Conservation (phyloP, 2,888 invertebrate species). For the Agelastica alni region DNA sequence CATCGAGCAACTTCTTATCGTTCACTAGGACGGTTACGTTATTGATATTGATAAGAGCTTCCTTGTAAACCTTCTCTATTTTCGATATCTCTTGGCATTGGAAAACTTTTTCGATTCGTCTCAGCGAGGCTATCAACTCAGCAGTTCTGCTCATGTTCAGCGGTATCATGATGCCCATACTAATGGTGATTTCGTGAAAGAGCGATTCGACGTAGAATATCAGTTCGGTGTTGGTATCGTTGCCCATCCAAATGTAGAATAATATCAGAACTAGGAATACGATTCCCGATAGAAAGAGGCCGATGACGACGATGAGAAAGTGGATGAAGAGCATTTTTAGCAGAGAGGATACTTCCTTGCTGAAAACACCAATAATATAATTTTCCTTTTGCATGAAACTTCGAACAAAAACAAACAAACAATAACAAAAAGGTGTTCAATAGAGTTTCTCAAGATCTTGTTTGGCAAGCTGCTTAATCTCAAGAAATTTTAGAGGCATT, state of each 20-base stretch:
- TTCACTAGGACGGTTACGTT: constrained; percentile 29
- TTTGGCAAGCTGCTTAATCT: too few relatives aligned
- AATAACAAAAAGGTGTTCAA: too few relatives aligned
- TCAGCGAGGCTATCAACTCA: constrained; percentile 34
- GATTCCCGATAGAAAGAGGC: constrained; percentile 37
- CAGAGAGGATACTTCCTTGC: constrained; percentile 34
- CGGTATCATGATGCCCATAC: constrained; percentile 35
- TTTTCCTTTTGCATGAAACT: too few relatives aligned
- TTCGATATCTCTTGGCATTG: constrained; percentile 28
- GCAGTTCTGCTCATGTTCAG: constrained; percentile 32
- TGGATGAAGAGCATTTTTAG: constrained; percentile 36
- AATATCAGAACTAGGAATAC: constrained; percentile 35
- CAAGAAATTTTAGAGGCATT: too few relatives aligned
- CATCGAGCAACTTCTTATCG: constrained; percentile 49
- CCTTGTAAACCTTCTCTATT: constrained; percentile 12
- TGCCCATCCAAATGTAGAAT: constrained; percentile 35
- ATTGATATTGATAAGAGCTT: constrained; percentile 23
- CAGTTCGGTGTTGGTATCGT: constrained; percentile 36
- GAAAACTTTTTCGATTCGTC: constrained; percentile 30
- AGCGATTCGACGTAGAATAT: constrained; percentile 32
- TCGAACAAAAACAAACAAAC: too few relatives aligned
- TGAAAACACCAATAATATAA: constrained; percentile 24
- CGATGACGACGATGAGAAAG: constrained; percentile 42
- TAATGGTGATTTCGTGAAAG: constrained; percentile 26
- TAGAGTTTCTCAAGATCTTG: too few relatives aligned